A percentile compares a stretch with the other conserved stretches of the same genome.
phyloP scores from a whole-genome alignment of 92 coral and sea anemone genomes.

The Plumapathes pennacea region DNA sequence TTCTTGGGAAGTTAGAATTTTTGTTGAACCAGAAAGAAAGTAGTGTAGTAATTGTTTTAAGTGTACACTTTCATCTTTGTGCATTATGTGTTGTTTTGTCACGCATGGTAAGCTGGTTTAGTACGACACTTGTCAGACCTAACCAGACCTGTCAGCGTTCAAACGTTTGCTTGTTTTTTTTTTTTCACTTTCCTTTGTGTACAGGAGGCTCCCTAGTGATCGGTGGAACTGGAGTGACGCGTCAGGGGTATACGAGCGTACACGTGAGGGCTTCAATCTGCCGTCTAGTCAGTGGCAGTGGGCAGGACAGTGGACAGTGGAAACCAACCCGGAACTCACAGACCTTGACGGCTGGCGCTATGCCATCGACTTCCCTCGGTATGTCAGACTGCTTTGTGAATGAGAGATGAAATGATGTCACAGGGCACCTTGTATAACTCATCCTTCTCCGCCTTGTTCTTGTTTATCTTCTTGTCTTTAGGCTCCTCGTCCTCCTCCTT shows the following conservation, averaged over 20 bases:
- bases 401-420: too few species aligned
- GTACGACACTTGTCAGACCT: not conserved
- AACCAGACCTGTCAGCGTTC: too few species aligned
- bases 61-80: too few species aligned
- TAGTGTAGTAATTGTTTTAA: too few species aligned
- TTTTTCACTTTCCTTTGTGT: too few species aligned
- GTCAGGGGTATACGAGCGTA: constrained; percentile 89
- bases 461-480: not conserved
- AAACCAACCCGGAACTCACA: constrained; percentile 76
- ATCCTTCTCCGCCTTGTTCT: too few species aligned
- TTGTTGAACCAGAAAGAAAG: too few species aligned
- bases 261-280: constrained; percentile 74
- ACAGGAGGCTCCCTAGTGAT: constrained; percentile 92
- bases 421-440: too few species aligned
- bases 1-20: too few species aligned
- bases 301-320: constrained; percentile 89
- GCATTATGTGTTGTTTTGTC: too few species aligned
- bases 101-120: not conserved
- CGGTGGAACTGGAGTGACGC: constrained; percentile 95
- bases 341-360: constrained; percentile 96
- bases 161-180: too few species aligned
- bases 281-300: constrained; percentile 98
- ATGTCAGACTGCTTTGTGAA: not conserved
- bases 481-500: not conserved
- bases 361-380: constrained; percentile 98